These are phyloP conservation scores for Sphinx pinastri DNA, from an alignment of 2,888 invertebrate species.

Conservation along the genomic window DNA sequence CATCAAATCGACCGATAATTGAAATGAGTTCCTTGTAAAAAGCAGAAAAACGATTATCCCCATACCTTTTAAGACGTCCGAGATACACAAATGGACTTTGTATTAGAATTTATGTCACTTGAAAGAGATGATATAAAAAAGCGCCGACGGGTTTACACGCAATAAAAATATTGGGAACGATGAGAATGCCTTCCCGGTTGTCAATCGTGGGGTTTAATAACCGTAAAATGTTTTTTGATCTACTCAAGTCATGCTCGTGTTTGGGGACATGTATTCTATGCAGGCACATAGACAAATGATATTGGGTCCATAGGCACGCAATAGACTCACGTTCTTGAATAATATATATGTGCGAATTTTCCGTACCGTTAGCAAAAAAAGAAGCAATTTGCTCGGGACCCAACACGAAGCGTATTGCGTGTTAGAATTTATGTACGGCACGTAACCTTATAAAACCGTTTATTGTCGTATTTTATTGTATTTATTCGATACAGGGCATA, in stretches of 20 bases:
- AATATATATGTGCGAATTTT: constrained; percentile 27
- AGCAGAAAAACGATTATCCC: constrained; percentile 83
- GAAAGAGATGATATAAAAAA: constrained; percentile 81
- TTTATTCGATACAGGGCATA: constrained; percentile 20
- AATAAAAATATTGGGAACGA: constrained; percentile 82
- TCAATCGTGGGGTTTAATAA: constrained; percentile 81
- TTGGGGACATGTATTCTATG: constrained; percentile 40
- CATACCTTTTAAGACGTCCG: constrained; percentile 82
- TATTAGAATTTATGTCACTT: constrained; percentile 85
- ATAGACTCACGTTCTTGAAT: constrained; percentile 27
- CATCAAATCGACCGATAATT: constrained; percentile 82
- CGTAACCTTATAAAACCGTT: constrained; percentile 19
- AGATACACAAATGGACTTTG: constrained; percentile 84
- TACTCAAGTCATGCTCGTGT: constrained; percentile 56
- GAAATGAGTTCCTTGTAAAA: constrained; percentile 84
- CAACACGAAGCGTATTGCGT: constrained; percentile 26
- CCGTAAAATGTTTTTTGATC: constrained; percentile 81
- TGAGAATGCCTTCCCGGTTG: constrained; percentile 79
- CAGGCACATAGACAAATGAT: constrained; percentile 36
- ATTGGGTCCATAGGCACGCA: constrained; percentile 28
- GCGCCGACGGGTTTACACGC: constrained; percentile 82
- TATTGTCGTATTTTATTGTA: constrained; percentile 24
- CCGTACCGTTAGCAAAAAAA: constrained; percentile 26
- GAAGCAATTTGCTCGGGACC: constrained; percentile 23
- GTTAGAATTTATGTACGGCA: constrained; percentile 25